Base-by-base conservation (phyloP, 2,888 invertebrate genomes). In the Hyposoter dolosus region DNA sequence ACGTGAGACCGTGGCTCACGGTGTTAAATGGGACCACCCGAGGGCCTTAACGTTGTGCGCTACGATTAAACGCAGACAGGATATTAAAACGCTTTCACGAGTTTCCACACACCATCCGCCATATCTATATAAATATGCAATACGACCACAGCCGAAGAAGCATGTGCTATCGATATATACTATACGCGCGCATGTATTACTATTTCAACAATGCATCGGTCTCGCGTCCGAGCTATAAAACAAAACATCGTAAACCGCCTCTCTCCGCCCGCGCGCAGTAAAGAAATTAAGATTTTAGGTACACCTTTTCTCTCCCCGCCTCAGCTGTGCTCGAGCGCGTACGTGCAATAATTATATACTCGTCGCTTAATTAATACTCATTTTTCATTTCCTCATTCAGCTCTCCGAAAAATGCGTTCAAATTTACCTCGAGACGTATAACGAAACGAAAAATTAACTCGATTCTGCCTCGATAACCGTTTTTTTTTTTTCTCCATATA, bases 11-110 rank as follows among this genome's bases (percentile, higher is more conserved):
- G 43, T 82, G 75, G 82, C 74, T 75, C 75, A 88, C 88, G 84
- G 90, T 90, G 91, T 91, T 92, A 92, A 76, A 93, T 92, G 90
- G 92, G 93, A 92, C 93, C 92, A 89, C 92, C 93, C 91, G 91
- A 87, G 83, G 90, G 87, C 85, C 89, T 91, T 93, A 92, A 93
- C 93, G 90, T 92, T 90, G 88, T 87, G 92, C 90, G 88, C 87
- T 87, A 87, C 92, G 93, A 93, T 93, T 93, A 93, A 93, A 93
- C 90, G 92, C 91, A 92, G 92, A 93, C 93, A 92, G 93, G 93
- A 93, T 93, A 93, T 93, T 93, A 93, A 93, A 93, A 91, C 90
- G 90, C 88, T 91, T 85, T 83, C 87, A 32, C 83, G 76, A 68
- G 63, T 60, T 76, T 77, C 32, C 28, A 28, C 28, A 28, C 53